Percentiles rank a stretch among this genome's conserved stretches.
Conservation (phyloP, 30 jellyfish, hydroid and myxozoan genomes). For the Phacellophora camtschatica region DNA sequence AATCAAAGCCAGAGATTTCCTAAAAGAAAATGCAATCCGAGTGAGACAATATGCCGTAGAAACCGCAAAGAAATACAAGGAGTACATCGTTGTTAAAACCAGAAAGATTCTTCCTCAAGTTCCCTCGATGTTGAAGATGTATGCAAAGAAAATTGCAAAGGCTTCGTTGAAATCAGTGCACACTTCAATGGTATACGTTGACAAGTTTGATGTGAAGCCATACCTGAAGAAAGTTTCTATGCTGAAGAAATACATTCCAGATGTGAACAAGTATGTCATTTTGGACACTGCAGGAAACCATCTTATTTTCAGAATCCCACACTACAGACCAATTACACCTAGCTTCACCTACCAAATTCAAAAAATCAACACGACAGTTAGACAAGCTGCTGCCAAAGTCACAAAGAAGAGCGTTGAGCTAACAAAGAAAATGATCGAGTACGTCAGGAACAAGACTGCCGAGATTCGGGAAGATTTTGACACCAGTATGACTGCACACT, state of each 20-base stretch:
- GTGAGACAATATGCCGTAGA: constrained; percentile 21
- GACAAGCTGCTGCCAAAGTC: constrained; percentile 53
- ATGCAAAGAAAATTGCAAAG: constrained; percentile 58
- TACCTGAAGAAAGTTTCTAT: constrained; percentile 27
- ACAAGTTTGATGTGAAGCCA: constrained; percentile 63
- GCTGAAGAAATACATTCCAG: constrained; percentile 61
- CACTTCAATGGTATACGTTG: constrained; percentile 60
- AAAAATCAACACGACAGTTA: constrained; percentile 37
- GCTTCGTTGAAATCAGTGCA: constrained; percentile 64
- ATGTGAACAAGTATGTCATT: constrained; percentile 64
- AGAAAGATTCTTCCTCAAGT: constrained; percentile 47
- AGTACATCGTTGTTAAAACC: background rate
- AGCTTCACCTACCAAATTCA: constrained; percentile 67
- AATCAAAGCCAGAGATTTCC: constrained; percentile 23
- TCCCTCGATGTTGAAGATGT: constrained; percentile 29
- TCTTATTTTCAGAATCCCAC: constrained; percentile 69
- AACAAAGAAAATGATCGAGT: constrained; percentile 43
- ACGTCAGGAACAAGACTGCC: constrained; percentile 71
- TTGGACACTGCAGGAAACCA: constrained; percentile 71
- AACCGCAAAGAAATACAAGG: constrained; percentile 31
- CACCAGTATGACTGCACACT: constrained; percentile 53
- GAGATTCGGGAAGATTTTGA: constrained; percentile 81
- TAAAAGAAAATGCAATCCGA: background rate
- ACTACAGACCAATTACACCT: constrained; percentile 67
- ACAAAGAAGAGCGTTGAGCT: constrained; percentile 2